Evolutionary conservation across 1,140 invertebrate species (phyloP), one percentile per base, ranked within the genome.

Genomic region (Cylas formicarius): DNA sequence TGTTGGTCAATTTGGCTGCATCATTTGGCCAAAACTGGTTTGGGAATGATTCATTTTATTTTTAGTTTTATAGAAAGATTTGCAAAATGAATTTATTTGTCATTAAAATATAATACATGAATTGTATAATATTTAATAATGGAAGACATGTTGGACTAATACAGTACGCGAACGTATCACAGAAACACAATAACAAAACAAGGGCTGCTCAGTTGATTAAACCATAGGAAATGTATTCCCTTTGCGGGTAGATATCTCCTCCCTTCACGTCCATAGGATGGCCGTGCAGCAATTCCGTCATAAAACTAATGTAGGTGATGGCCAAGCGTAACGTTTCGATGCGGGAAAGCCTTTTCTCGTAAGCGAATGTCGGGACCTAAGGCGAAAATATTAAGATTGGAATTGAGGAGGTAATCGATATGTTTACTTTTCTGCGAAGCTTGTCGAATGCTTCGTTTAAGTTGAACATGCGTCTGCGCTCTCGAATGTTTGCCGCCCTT

Each of bases 301-400:
- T 94, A 64, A 99, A 93, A 22, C 88, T 86, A 52, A 99, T 99
- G 67, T 99, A 99, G 7, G 94, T 97, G 53, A 98, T 98, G 6
- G 96, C 95, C 55, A 99, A 69, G 1, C 94, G 78, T 1, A 99
- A 72, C 0, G 96, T 98, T 71, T 99, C 96, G 56, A 99, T 98
- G 58, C 96, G 86, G 0, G 95, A 98, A 0, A 99, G 75, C 0
- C 96, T 77, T 64, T 98, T 98, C 66, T 99, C 96, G 60, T 97
- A 99, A 0, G 96, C 95, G 66, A 99, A 99, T 1, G 96, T 99
- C 16, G 96, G 96, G 8, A 98, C 94, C 78, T 81, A n/a, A n/a
- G n/a, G 54, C 7, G 56, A 58, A 51, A 44, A 23, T 38, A 19
- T 8, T 17, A 21, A 33, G 23, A 32, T 6, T 7, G 17, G 8